Conservation (phyloP, 2,888 invertebrate genomes). For the Tenthredo scrophulariae region DNA sequence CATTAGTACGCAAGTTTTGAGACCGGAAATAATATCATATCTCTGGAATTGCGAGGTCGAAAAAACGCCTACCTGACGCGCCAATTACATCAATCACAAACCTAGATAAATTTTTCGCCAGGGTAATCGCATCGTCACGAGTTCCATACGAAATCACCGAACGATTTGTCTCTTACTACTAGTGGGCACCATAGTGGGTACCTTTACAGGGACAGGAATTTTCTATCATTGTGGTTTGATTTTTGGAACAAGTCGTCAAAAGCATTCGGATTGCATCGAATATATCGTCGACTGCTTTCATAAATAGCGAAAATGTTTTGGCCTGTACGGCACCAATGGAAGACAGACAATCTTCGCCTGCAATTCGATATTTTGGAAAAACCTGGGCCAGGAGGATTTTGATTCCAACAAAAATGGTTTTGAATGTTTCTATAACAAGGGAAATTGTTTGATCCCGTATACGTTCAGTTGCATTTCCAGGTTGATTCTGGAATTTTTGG, state of each 20-base stretch:
- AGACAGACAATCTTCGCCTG: background rate
- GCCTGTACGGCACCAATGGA: background rate
- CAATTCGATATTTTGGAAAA: background rate
- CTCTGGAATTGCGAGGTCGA: background rate
- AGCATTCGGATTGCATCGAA: background rate
- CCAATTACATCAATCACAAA: background rate
- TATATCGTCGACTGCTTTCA: background rate
- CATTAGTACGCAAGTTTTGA: background rate
- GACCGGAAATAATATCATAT: background rate
- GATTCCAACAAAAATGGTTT: background rate
- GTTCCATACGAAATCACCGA: background rate
- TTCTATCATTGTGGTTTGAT: background rate
- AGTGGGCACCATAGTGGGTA: background rate
- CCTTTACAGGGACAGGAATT: background rate
- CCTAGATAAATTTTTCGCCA: background rate
- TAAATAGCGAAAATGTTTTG: background rate
- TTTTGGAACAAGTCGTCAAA: background rate
- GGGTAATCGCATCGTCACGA: background rate
- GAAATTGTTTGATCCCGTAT: background rate
- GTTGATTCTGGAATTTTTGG: background rate
- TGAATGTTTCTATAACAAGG: background rate
- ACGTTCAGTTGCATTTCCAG: background rate
- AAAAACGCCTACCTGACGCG: background rate
- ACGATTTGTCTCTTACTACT: background rate
- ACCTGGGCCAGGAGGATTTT: background rate